These are phyloP conservation scores for Mionectes olivaceus DNA, from an alignment of 2,797 vertebrate genomes.

Conservation along the genomic window DNA sequence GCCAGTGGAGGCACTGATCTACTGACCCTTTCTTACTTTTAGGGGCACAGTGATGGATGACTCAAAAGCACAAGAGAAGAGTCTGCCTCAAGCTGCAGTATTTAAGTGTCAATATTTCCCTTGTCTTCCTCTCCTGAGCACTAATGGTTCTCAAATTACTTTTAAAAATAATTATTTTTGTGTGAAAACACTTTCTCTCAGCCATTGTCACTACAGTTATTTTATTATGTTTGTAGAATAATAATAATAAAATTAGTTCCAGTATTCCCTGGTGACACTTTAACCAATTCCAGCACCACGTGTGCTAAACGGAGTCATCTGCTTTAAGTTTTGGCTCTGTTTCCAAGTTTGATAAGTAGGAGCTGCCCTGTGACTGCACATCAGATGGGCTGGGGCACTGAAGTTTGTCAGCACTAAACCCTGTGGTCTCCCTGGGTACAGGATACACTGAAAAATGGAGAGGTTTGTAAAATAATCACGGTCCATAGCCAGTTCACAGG, in stretches of 20 bases:
- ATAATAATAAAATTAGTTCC: not conserved
- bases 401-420: not conserved
- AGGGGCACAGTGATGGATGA: not conserved
- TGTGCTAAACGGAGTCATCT: not conserved
- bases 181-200: not conserved
- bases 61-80: not conserved
- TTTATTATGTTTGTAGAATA: not conserved
- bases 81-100: not conserved
- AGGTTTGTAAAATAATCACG: not conserved
- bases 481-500: not conserved
- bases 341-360: not conserved
- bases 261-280: not conserved
- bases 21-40: fast-evolving
- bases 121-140: not conserved
- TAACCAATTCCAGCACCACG: not conserved
- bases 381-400: not conserved
- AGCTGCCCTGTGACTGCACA: not conserved
- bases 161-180: not conserved
- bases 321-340: not conserved
- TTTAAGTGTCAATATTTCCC: not conserved
- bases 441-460: not conserved
- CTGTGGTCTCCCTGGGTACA: not conserved
- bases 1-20: not conserved
- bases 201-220: not conserved
- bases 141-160: not conserved